Conservation (phyloP, 2,797 vertebrate species). For the Gallinago stenura region DNA sequence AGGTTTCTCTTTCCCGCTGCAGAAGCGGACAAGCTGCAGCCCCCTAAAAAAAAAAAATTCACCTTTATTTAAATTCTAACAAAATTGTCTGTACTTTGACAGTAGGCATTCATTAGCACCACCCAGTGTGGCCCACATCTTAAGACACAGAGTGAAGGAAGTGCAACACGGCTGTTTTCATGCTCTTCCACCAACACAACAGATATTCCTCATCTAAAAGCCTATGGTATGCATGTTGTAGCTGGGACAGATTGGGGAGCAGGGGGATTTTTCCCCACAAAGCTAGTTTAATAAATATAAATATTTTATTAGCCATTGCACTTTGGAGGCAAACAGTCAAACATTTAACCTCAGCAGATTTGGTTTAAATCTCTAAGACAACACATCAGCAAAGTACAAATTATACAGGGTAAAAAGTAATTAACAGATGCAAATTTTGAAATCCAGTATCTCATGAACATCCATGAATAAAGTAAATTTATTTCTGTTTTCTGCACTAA, state of each 20-base stretch:
- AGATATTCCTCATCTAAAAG: background rate
- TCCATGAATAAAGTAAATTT: background rate
- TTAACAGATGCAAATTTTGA: slow-evolving; percentile 52
- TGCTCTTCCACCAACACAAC: background rate
- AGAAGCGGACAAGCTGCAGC: background rate
- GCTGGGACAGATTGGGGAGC: background rate
- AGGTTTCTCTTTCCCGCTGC: background rate
- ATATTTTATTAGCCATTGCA: background rate
- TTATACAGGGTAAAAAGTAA: slow-evolving; percentile 39
- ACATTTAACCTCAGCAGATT: slow-evolving; percentile 35
- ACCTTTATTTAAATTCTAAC: background rate
- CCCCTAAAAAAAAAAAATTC: background rate
- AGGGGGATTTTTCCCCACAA: background rate
- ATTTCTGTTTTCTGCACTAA: background rate
- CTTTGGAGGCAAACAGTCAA: background rate
- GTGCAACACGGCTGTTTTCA: background rate
- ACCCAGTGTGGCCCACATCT: background rate
- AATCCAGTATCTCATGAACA: background rate
- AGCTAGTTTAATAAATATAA: slow-evolving; percentile 11
- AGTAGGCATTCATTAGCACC: background rate
- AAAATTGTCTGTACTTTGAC: background rate
- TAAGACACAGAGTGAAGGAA: accelerated
- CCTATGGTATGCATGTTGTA: accelerated
- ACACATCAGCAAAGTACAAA: slow-evolving; percentile 32
- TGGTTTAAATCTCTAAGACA: slow-evolving; percentile 26